Evolutionary conservation across 2,113 vertebrate species (phyloP).

Genomic region (Hemichromis elongatus): DNA sequence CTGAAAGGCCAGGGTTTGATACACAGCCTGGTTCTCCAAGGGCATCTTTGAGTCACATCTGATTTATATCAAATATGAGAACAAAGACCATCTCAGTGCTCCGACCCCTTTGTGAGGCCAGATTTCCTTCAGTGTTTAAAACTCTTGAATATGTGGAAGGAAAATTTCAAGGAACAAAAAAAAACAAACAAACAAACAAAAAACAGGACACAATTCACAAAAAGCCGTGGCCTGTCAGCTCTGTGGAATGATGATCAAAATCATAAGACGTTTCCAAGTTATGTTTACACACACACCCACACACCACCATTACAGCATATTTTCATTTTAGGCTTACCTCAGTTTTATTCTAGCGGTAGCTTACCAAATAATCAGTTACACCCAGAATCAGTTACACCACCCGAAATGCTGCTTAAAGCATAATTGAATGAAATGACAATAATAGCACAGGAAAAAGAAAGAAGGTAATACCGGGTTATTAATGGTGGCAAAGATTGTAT

Average conservation of each 20-base stretch:
- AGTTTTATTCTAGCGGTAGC: not conserved
- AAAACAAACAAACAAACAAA: not conserved
- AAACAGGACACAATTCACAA: not conserved
- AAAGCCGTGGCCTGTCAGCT: conserved; percentile 11
- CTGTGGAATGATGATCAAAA: conserved; percentile 4
- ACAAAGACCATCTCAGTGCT: not conserved
- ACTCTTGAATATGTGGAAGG: not conserved
- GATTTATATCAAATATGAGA: not conserved
- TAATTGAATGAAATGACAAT: not conserved
- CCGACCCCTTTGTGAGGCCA: conserved; percentile 3
- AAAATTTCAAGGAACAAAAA: not conserved
- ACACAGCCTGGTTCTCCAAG: not conserved
- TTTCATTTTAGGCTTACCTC: not conserved
- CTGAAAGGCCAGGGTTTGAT: conserved; percentile 34
- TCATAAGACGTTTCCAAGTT: not conserved
- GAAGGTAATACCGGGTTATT: not conserved
- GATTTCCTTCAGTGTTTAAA: not conserved
- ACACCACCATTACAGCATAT: not conserved
- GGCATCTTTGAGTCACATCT: not conserved
- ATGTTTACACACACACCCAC: not conserved
- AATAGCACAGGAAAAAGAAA: not conserved
- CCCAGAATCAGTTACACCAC: not conserved
- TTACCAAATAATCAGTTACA: not conserved
- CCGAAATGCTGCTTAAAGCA: not conserved
- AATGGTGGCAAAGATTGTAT: not conserved